Base-by-base conservation (phyloP, 1,140 invertebrate species). In the Tyrophagus putrescentiae region DNA sequence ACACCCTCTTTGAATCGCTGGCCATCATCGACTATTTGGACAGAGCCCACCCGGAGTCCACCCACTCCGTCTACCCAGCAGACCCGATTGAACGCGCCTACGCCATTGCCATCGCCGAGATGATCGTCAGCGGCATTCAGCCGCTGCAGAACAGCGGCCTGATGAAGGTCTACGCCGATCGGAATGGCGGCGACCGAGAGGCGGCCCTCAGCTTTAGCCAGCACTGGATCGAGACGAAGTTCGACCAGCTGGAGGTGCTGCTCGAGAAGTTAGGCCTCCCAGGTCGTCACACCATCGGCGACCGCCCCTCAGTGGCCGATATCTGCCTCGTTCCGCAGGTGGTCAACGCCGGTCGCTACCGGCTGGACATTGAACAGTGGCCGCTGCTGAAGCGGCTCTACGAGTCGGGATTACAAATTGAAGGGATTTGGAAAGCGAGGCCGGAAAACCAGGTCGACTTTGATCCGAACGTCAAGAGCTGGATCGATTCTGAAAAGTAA, bases 11-110 rank as follows among this genome's bases (percentile, higher is more conserved):
- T 27, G 52, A 64, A 18, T 65, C 83, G 71, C 71, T 94, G 41
- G 87, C 86, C 66, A 95, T 97, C 61, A 81, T 97, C 77, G 87
- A 95, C 73, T 96, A 93, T 73, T 75, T 97, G 67, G 91, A 97
- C 74, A 92, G 96, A 73, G 42, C 82, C 1, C 78, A 85, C 69
- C 86, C 87, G 13, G 82, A 89, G 68, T 41, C 73, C 32, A 67
- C 84, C 83, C 78, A 82, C 62, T 81, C 85, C 33, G 70, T 94
- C 9, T 77, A 97, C 72, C 87, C 92, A 23, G 81, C 84, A 48
- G 88, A 91, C 73, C 81, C 85, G 52, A 78, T 85, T 41, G 83
- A 84, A 71, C 76, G 87, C 70, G 85, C 87, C 4, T 85, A 88
- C 76, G 87, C 80, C 9, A 75, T 83, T 66, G 79, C 82, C 68